phyloP scores from a whole-genome alignment of 2,888 invertebrate genomes.

The Plutella xylostella region DNA sequence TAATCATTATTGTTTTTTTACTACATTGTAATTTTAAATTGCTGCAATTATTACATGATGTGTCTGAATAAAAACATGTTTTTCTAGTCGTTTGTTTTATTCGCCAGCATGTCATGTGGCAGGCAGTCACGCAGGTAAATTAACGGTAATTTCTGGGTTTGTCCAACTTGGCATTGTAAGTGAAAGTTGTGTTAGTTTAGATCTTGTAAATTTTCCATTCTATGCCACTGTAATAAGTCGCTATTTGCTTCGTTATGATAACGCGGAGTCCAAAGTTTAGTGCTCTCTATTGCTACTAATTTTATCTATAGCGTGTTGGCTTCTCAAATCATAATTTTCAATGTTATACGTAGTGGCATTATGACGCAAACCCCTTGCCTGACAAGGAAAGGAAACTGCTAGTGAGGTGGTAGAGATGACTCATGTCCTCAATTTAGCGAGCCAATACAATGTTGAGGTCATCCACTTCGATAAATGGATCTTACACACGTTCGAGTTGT shows the following conservation, averaged over 20 bases:
- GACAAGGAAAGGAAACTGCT: constrained; percentile 17
- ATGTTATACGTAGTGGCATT: not conserved
- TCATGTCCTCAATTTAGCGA: constrained; percentile 21
- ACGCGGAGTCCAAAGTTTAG: too few species aligned
- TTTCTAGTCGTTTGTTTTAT: constrained; percentile 46
- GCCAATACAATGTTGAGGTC: constrained; percentile 18
- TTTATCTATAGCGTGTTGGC: too few species aligned
- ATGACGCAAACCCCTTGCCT: constrained; percentile 13
- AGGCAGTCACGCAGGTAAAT: constrained; percentile 1
- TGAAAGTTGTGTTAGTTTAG: constrained; percentile 14
- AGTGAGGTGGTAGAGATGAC: constrained; percentile 12
- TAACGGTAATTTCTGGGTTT: constrained; percentile 9
- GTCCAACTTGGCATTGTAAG: constrained; percentile 11
- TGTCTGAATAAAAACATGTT: constrained; percentile 55
- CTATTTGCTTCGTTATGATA: too few species aligned
- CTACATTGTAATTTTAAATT: constrained; percentile 61
- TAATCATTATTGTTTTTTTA: constrained; percentile 48
- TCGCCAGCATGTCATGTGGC: constrained; percentile 21
- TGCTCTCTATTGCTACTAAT: not conserved
- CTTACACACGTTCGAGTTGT: too few species aligned
- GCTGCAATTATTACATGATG: constrained; percentile 56
- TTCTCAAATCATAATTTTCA: too few species aligned
- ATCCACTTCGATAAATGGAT: too few species aligned
- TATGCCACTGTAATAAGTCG: not conserved
- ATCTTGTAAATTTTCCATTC: not conserved